These are phyloP conservation scores for Nyctalus aviator DNA, from an alignment of 2,797 vertebrate genomes.

Conservation along the genomic window DNA sequence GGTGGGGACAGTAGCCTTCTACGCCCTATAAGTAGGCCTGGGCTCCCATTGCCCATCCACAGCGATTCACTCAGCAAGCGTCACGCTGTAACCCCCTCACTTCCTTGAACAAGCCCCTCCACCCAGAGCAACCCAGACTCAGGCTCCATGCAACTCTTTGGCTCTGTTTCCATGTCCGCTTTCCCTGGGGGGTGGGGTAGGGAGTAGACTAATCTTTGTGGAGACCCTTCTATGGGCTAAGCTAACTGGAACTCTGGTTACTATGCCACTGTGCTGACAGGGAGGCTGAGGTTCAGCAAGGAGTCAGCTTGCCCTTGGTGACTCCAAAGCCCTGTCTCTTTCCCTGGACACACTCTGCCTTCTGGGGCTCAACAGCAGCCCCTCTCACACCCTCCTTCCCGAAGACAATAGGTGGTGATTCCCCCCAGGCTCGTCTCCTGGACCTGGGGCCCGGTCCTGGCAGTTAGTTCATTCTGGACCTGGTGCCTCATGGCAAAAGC, in stretches of 20 bases:
- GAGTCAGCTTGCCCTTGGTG: not conserved
- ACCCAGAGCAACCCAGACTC: not conserved
- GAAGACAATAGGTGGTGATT: not conserved
- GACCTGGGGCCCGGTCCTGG: not conserved
- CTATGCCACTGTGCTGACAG: not conserved
- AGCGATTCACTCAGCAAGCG: not conserved
- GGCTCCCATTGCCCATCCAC: not conserved
- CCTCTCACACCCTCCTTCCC: not conserved
- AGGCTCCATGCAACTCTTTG: not conserved
- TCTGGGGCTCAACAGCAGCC: not conserved
- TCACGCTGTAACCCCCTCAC: not conserved
- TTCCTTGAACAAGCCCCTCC: not conserved
- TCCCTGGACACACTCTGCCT: not conserved
- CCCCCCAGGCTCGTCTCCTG: not conserved
- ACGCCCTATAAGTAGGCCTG: not conserved
- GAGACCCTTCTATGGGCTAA: not conserved
- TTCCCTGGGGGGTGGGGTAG: not conserved
- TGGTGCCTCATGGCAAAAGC: not conserved
- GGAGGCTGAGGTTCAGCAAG: not conserved
- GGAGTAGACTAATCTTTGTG: not conserved
- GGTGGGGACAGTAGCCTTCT: not conserved
- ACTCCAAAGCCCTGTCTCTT: not conserved
- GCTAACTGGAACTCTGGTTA: not conserved
- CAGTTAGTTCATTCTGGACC: not conserved
- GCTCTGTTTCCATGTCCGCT: not conserved